phyloP scores from a whole-genome alignment of 1,140 invertebrate genomes.

The Penaeus indicus region DNA sequence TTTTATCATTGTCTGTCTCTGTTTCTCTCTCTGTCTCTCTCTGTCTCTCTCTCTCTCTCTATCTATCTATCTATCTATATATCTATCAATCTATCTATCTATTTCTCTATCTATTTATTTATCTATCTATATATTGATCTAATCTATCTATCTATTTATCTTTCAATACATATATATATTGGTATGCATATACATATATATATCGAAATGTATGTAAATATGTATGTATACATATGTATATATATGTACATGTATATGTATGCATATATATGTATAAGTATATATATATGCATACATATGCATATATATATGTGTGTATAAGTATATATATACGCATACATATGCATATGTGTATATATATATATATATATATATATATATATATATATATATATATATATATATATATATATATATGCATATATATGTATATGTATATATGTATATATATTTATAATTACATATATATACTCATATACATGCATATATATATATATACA shows the following conservation, averaged over 20 bases:
- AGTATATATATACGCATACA: neutral
- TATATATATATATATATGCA: neutral
- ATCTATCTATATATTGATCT: too few relatives aligned
- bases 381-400: neutral
- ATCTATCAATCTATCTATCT: neutral
- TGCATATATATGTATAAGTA: neutral
- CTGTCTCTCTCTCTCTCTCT: neutral
- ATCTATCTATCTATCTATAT: neutral
- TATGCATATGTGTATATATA: neutral
- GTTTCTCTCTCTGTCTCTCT: constrained; percentile 7
- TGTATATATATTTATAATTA: too few relatives aligned
- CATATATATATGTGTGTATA: neutral
- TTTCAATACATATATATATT: neutral
- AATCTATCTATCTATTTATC: too few relatives aligned
- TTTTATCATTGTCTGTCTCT: neutral
- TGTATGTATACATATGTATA: constrained; percentile 5
- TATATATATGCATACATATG: neutral
- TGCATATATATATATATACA: neutral
- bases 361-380: neutral
- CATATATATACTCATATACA: too few relatives aligned
- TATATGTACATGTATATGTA: neutral
- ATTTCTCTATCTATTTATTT: too few relatives aligned
- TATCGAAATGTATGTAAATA: neutral
- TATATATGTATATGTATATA: neutral
- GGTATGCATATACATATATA: neutral